Base-by-base conservation (phyloP, 1,140 invertebrate species). In the Amphibalanus amphitrite region DNA sequence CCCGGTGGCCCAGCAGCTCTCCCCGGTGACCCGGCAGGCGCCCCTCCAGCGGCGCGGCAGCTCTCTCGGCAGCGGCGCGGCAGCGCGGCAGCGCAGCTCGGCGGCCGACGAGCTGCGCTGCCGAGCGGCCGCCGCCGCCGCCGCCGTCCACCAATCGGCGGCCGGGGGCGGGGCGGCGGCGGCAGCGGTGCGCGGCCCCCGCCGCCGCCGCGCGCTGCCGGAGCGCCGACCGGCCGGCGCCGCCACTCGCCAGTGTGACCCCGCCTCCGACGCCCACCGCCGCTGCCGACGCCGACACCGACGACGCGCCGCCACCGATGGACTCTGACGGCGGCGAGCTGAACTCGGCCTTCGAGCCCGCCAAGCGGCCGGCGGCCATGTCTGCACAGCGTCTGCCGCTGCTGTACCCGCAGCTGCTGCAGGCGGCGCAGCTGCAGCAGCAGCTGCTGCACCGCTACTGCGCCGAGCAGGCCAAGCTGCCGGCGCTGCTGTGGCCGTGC, bases 371-470 rank as follows among this genome's bases (percentile, higher is more conserved):
- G 17, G 47, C 6, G 10, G 47, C 47, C 1, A 59, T 59, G 47
- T 1, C 47, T 23, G 47, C 47, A 23, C 47, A 59, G 23, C 28
- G 65, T n/a, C 65, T 67, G 65, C 65, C 65, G 65, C 65, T 26
- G 65, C 65, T 28, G 65, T 67, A 28, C n/a, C 65, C 65, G 65
- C 65, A 67, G 3, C 65, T 67, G 65, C 28, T 67, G 65, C 65
- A 67, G 65, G 65, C 65, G 3, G n/a, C 20, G 17, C 65, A 28
- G 65, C 28, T 67, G n/a, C 65, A 67, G 65, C 65, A 67, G 65
- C 65, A 59, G 47, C 47, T 59, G 47, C 47, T 59, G 47, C 47
- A 59, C 17, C 47, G 47, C 47, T 59, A 59, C 47, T 59, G 47
- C 47, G 10, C 47, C 1, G 47, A 59, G 13, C 13, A 67, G 65